Base-by-base conservation (phyloP, 1,140 invertebrate genomes). In the Drosophila auraria region DNA sequence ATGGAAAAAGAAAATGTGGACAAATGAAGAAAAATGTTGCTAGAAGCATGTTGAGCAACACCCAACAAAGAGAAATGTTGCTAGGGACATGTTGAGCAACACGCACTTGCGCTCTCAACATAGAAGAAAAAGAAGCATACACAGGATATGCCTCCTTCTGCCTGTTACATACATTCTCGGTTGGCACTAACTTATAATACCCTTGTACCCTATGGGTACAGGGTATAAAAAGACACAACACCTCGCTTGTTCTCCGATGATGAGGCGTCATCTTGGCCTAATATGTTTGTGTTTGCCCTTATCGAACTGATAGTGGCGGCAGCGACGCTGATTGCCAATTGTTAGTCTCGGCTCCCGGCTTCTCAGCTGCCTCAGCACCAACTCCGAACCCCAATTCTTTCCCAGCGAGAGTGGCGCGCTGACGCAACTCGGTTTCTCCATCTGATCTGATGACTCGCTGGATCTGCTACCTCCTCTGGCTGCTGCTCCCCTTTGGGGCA, bases 311-410 rank as follows among this genome's bases (percentile, higher is more conserved):
- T 81, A 81, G 56, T 51, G 51, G n/a, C 59, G 7, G 7, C 47
- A 44, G 15, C 56, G 17, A 12, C 47, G 58, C 56, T 71, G 73
- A 82, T 81, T 81, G 79, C 72, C 63, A 82, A 82, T 71, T 81
- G 79, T 59, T 57, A 68, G 49, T 44, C 56, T 42, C 45, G 56
- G n/a, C 60, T 56, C 38, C 54, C 50, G 38, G 45, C 44, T 69
- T 53, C 14, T 50, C 60, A 38, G 40, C 57, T 44, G 47, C 53
- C n/a, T 9, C 54, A 20, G 27, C 20, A 9, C 54, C 33, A 27
- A 33, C 53, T 54, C 12, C 15, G 15, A 57, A 57, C 17, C n/a
- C 5, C 20, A 20, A 20, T 6, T 7, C 38, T 54, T 61, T 82
- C 47, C 78, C 47, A 83, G 64, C 83, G 47, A 40, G 61, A 42